A percentile compares a stretch with the other conserved stretches of the same genome.
These are phyloP conservation scores for Brenthis daphne DNA, from an alignment of 2,888 invertebrate species.

Conservation along the genomic window DNA sequence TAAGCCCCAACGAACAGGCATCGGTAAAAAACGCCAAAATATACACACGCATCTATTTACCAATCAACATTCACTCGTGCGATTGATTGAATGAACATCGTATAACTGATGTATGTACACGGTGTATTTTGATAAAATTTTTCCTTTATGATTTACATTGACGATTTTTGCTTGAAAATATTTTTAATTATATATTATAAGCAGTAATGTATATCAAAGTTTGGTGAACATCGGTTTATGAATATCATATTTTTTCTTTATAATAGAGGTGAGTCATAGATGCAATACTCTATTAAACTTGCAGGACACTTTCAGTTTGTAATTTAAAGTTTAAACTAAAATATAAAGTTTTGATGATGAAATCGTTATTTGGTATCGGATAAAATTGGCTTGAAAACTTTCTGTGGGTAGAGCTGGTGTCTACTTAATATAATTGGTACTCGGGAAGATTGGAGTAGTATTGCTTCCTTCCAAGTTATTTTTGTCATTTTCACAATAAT, in stretches of 20 bases:
- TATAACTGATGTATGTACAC: slow-evolving; percentile 10
- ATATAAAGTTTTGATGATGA: slow-evolving; percentile 46
- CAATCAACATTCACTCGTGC: slow-evolving; percentile 66
- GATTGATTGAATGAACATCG: slow-evolving; percentile 62
- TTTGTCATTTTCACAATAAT: slow-evolving; percentile 21
- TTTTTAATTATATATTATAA: not conserved
- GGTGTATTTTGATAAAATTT: slow-evolving; percentile 1
- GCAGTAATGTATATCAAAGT: slow-evolving; percentile 20
- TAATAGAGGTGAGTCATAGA: slow-evolving; percentile 44
- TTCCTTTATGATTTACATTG: slow-evolving; percentile 15
- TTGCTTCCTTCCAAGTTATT: slow-evolving; percentile 18
- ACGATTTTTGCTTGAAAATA: not conserved
- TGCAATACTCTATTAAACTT: slow-evolving; percentile 39
- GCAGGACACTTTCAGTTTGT: slow-evolving; percentile 57
- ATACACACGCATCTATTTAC: slow-evolving; percentile 56
- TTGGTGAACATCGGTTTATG: not conserved
- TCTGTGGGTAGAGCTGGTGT: slow-evolving; percentile 15
- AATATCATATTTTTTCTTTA: slow-evolving; percentile 4
- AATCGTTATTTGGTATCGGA: slow-evolving; percentile 39
- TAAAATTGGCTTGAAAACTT: slow-evolving; percentile 30
- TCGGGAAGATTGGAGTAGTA: slow-evolving; percentile 26
- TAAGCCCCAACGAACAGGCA: slow-evolving; percentile 50
- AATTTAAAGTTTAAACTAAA: slow-evolving; percentile 71
- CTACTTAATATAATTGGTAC: slow-evolving; percentile 36
- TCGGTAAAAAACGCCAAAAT: slow-evolving; percentile 33